A percentile compares a stretch with the other conserved stretches of the same genome.
These are phyloP conservation scores for Bufo gargarizans DNA, from an alignment of 2,113 vertebrate species.

Conservation along the genomic window DNA sequence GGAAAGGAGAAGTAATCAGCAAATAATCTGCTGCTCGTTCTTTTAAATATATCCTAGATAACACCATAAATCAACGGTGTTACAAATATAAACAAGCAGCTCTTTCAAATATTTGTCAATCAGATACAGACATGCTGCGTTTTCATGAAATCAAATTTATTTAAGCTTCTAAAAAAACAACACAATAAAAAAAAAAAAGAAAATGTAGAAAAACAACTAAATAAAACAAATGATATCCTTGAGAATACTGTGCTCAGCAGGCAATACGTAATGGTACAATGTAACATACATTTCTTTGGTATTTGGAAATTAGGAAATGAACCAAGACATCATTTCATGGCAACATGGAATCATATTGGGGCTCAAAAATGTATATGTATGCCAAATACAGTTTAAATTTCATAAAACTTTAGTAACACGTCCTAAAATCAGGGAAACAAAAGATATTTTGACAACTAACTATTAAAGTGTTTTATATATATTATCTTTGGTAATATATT, in stretches of 20 bases:
- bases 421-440: background rate
- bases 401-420: background rate
- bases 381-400: background rate
- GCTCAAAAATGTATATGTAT: background rate
- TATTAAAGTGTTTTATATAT: background rate
- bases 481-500: background rate
- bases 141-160: background rate
- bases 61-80: background rate
- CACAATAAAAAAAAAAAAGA: background rate
- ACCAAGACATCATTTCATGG: background rate
- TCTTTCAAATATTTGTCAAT: background rate
- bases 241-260: background rate
- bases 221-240: background rate
- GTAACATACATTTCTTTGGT: background rate
- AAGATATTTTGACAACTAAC: background rate
- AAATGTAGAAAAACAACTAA: background rate
- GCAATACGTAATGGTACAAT: background rate
- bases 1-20: background rate
- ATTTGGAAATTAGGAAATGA: background rate
- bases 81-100: background rate
- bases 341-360: background rate
- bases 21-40: background rate
- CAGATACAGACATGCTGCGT: background rate
- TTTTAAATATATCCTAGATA: background rate
- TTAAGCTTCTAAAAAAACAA: background rate